Evolutionary conservation across 2,113 vertebrate species (phyloP).

Genomic region (Podarcis raffonei): DNA sequence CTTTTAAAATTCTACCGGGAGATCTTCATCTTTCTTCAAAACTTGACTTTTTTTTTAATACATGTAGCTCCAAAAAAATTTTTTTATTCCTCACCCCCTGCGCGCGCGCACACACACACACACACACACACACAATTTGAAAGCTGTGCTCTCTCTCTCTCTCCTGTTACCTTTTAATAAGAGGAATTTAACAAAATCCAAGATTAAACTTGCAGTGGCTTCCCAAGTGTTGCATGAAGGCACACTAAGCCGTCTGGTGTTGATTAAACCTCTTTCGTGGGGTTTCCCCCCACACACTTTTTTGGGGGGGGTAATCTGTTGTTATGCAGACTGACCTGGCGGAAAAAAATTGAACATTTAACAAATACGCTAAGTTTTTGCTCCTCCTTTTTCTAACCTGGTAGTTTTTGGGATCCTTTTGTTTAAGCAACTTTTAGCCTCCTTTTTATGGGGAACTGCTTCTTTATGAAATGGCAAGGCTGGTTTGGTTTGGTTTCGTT

Average conservation of each 20-base stretch:
- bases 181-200: background rate
- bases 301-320: background rate
- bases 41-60: background rate
- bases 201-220: rapidly evolving
- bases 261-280: background rate
- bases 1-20: background rate
- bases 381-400: background rate
- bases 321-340: background rate
- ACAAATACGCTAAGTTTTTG: background rate
- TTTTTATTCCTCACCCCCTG: background rate
- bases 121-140: background rate
- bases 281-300: background rate
- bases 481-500: background rate
- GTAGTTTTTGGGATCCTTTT: background rate
- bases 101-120: background rate
- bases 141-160: background rate
- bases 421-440: background rate
- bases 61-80: background rate
- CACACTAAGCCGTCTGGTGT: background rate
- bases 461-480: background rate
- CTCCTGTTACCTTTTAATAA: background rate
- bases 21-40: rapidly evolving
- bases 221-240: background rate
- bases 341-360: background rate
- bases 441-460: background rate